Evolutionary conservation across 2,888 invertebrate genomes (phyloP).

Genomic region (Idaea biselata): DNA sequence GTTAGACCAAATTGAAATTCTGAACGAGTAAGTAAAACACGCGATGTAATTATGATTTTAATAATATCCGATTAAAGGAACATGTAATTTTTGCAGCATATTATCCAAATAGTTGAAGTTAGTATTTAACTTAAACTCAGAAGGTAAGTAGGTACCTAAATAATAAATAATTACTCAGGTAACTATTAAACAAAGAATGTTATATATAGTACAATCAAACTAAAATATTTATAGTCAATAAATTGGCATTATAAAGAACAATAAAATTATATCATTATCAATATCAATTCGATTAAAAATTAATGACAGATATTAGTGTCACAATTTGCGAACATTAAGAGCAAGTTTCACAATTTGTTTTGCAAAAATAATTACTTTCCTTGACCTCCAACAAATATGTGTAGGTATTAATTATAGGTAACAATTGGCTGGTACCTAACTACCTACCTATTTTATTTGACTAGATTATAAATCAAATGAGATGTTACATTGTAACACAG

Average conservation of each 20-base stretch:
- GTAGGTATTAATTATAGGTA: slow-evolving; percentile 20
- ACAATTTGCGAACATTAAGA: slow-evolving; percentile 29
- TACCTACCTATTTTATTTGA: background rate
- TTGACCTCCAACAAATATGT: slow-evolving; percentile 31
- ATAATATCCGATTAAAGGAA: background rate
- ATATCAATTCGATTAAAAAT: slow-evolving; percentile 21
- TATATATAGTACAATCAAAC: background rate
- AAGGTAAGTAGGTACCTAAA: background rate
- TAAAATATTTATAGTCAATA: background rate
- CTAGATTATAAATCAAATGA: background rate
- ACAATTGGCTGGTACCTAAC: slow-evolving; percentile 11
- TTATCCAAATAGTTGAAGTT: background rate
- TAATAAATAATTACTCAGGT: background rate
- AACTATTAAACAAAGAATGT: background rate
- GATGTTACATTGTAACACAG: background rate
- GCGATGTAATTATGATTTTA: background rate
- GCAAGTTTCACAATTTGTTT: slow-evolving; percentile 26
- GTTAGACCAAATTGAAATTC: background rate
- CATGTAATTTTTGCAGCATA: background rate
- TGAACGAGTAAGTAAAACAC: background rate
- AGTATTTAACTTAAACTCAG: background rate
- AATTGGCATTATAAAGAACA: background rate
- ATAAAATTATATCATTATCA: background rate
- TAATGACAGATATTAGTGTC: slow-evolving; percentile 25
- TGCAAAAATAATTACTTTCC: slow-evolving; percentile 36